Evolutionary conservation across 2,797 vertebrate species (phyloP).

Genomic region (Choloepus didactylus): DNA sequence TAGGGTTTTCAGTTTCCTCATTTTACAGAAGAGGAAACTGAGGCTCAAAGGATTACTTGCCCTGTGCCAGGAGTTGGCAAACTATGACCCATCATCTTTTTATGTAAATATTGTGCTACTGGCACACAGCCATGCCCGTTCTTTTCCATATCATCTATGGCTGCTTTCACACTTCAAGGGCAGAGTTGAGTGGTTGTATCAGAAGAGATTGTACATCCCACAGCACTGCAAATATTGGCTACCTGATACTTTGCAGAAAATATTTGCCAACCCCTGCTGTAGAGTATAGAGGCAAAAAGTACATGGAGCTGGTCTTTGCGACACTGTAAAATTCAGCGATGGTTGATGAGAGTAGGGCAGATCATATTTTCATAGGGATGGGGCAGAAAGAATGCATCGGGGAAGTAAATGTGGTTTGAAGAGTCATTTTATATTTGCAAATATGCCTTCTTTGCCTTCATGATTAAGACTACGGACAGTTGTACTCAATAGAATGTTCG

Average conservation of each 20-base stretch:
- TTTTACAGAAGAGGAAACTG: background rate
- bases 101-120: background rate
- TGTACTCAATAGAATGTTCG: accelerated
- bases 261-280: background rate
- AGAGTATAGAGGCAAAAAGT: background rate
- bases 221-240: too few relatives aligned
- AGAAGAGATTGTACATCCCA: background rate
- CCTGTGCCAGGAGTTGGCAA: background rate
- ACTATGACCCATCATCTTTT: background rate
- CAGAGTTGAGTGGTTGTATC: too few relatives aligned
- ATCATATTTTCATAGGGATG: background rate
- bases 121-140: background rate
- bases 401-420: background rate
- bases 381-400: too few relatives aligned
- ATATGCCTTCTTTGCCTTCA: background rate
- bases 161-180: background rate
- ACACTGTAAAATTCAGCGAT: background rate
- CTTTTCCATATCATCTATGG: background rate
- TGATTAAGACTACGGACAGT: background rate
- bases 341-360: too few relatives aligned
- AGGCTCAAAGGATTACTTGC: background rate
- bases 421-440: background rate
- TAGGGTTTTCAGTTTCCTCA: background rate
- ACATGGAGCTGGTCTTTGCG: background rate
- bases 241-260: too few relatives aligned